These are phyloP conservation scores for Altica lythri DNA, from an alignment of 2,888 invertebrate genomes.

Conservation along the genomic window DNA sequence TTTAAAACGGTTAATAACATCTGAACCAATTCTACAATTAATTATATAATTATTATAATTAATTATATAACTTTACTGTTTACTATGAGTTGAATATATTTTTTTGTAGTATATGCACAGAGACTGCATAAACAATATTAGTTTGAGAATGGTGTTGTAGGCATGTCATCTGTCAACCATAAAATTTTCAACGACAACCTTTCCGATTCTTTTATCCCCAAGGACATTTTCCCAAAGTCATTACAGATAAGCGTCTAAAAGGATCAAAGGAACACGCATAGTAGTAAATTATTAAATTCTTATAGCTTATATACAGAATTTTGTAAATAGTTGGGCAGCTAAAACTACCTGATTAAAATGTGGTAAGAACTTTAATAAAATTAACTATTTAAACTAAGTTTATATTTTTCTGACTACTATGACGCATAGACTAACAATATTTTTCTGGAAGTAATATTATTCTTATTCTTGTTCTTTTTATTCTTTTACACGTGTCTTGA, in stretches of 20 bases:
- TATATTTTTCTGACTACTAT: too few species aligned
- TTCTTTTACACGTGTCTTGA: conserved; percentile 13
- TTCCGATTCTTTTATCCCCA: conserved; percentile 42
- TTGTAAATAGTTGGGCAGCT: conserved; percentile 10
- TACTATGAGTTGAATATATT: too few species aligned
- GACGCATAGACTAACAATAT: conserved; percentile 25
- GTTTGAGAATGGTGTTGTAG: conserved; percentile 46
- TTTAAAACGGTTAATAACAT: too few species aligned
- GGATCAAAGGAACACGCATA: conserved; percentile 23
- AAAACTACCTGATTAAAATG: conserved; percentile 19
- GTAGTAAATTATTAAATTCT: background rate
- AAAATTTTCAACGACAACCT: conserved; percentile 49
- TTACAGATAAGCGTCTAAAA: conserved; percentile 29
- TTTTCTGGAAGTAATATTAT: background rate
- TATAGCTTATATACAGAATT: conserved; percentile 1
- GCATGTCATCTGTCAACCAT: conserved; percentile 49
- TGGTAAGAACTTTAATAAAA: too few species aligned
- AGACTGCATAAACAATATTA: conserved; percentile 48
- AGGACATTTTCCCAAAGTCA: conserved; percentile 34
- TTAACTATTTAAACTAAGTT: too few species aligned
- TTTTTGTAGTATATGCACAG: too few species aligned
- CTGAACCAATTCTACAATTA: too few species aligned
- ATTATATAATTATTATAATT: too few species aligned
- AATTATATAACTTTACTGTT: too few species aligned
- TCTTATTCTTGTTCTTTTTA: background rate